Conservation (phyloP, 2,888 invertebrate species). For the Mamestra brassicae region DNA sequence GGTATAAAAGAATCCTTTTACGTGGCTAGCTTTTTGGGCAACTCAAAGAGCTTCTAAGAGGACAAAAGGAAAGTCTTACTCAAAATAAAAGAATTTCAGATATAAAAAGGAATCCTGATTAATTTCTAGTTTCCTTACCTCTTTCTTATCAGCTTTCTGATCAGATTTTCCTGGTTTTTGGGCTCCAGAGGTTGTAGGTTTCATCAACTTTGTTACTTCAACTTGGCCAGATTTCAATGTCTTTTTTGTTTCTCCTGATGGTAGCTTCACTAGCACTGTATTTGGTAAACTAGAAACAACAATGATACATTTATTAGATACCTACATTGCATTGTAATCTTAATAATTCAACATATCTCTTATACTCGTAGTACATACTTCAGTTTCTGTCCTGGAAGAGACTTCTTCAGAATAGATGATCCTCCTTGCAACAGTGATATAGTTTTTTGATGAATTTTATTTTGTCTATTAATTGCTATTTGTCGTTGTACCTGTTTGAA, state of each 20-base stretch:
- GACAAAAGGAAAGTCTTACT: too few species aligned
- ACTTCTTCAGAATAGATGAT: conserved; percentile 89
- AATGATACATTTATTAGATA: conserved; percentile 7
- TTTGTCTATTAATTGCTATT: conserved; percentile 94
- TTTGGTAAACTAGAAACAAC: conserved; percentile 83
- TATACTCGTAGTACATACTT: conserved; percentile 77
- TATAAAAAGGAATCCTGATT: neutral
- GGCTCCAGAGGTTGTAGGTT: conserved; percentile 81
- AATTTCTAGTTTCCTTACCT: conserved; percentile 71
- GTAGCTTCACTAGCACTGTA: conserved; percentile 87
- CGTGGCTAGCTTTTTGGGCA: neutral
- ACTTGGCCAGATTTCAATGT: conserved; percentile 84
- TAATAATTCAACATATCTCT: neutral
- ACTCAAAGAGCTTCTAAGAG: neutral
- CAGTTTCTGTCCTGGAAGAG: conserved; percentile 83
- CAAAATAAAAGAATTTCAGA: neutral
- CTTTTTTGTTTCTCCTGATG: conserved; percentile 86
- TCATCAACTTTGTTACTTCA: conserved; percentile 84
- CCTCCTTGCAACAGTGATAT: conserved; percentile 94
- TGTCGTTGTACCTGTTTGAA: conserved; percentile 93
- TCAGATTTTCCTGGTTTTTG: conserved; percentile 78
- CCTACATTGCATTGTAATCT: neutral
- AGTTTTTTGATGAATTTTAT: conserved; percentile 93
- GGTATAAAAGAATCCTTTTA: neutral
- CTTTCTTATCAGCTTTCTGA: conserved; percentile 82